Evolutionary conservation across 2,113 vertebrate genomes (phyloP).

Genomic region (Motacilla alba): DNA sequence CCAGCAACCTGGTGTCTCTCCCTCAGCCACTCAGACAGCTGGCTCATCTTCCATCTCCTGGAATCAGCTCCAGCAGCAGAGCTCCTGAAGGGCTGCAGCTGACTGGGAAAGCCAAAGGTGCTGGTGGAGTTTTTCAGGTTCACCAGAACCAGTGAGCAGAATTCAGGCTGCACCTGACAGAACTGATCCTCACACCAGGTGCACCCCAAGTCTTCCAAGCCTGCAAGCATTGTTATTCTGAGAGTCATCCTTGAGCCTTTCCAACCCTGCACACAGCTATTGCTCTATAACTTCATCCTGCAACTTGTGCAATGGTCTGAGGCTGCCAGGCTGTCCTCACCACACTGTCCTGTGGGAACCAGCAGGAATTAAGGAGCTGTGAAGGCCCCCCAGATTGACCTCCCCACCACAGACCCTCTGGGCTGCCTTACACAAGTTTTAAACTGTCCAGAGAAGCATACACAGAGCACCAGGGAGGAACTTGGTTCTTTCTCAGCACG

Average conservation of each 20-base stretch:
- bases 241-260: neutral
- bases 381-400: neutral
- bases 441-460: neutral
- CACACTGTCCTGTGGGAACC: neutral
- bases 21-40: neutral
- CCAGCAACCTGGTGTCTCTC: neutral
- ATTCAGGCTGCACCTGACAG: neutral
- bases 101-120: fast-evolving
- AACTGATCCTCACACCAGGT: neutral
- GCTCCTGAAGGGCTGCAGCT: neutral
- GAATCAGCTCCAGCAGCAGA: neutral
- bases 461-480: neutral
- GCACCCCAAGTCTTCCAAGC: fast-evolving
- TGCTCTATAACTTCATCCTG: neutral
- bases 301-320: neutral
- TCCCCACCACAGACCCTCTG: neutral
- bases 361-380: neutral
- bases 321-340: neutral
- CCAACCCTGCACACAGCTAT: neutral
- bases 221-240: neutral
- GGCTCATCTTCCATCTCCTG: neutral
- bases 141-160: neutral
- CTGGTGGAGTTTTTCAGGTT: neutral
- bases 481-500: neutral
- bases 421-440: neutral